Conservation (phyloP, 2,113 vertebrate genomes). For the Aegotheles bennettii region DNA sequence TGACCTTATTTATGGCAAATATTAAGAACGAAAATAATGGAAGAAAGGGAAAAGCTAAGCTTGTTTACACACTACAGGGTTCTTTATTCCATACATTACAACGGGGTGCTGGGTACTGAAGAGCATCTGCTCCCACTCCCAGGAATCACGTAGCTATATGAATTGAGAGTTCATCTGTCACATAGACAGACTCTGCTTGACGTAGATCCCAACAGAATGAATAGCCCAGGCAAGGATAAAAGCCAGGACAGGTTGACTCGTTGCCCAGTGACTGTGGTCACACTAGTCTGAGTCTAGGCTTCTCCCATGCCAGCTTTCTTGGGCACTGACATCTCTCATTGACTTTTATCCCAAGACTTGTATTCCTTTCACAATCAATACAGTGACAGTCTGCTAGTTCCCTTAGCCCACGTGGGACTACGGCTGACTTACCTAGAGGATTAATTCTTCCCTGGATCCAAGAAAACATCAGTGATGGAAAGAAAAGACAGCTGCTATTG, state of each 20-base stretch:
- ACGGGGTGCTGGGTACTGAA: background rate
- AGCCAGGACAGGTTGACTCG: background rate
- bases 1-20: background rate
- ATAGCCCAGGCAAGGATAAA: background rate
- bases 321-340: background rate
- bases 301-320: background rate
- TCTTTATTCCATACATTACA: background rate
- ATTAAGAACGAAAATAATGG: background rate
- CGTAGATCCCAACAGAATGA: background rate
- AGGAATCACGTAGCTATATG: background rate
- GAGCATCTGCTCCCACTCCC: background rate
- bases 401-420: background rate
- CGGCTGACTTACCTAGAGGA: background rate
- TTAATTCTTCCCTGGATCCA: background rate
- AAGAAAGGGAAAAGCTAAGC: background rate
- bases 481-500: background rate
- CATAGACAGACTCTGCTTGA: background rate
- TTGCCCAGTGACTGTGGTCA: background rate
- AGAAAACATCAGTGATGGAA: background rate
- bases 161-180: background rate
- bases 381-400: background rate
- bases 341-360: background rate
- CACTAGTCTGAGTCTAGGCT: background rate
- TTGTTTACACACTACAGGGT: background rate
- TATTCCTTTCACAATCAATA: background rate